These are phyloP conservation scores for Linurgus olivaceus DNA, from an alignment of 2,797 vertebrate genomes.

Conservation along the genomic window DNA sequence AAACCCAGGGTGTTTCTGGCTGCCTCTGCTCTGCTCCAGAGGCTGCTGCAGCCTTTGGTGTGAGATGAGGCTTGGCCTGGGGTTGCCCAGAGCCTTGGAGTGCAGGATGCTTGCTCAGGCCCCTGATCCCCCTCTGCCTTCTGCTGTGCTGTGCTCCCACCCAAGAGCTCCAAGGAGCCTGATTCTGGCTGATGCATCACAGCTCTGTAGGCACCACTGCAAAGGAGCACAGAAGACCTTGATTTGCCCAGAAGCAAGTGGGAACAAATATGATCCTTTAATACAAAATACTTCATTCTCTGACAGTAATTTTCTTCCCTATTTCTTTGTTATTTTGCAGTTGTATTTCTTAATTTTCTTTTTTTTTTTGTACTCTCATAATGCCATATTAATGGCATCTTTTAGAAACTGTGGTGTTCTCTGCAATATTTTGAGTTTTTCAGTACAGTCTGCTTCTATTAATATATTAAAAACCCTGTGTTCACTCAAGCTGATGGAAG, in stretches of 20 bases:
- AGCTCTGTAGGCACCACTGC: not conserved
- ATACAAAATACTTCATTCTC: not conserved
- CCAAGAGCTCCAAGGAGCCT: not conserved
- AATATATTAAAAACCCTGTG: not conserved
- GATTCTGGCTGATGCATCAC: not conserved
- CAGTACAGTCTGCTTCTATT: not conserved
- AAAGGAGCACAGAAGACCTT: not conserved
- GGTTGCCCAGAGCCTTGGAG: not conserved
- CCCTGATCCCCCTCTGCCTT: not conserved
- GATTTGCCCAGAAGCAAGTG: not conserved
- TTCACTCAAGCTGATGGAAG: not conserved
- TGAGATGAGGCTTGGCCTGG: not conserved
- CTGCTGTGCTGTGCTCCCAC: not conserved
- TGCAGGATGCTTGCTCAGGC: not conserved
- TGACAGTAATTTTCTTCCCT: not conserved
- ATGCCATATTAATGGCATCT: not conserved
- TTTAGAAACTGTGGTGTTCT: not conserved
- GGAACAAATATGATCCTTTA: not conserved
- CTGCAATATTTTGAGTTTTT: not conserved
- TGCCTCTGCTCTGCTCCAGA: not conserved
- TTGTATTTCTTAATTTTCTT: not conserved
- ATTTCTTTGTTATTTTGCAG: not conserved
- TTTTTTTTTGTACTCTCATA: fast-evolving
- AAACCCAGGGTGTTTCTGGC: not conserved
- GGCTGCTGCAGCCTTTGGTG: not conserved